phyloP scores from a whole-genome alignment of 2,797 vertebrate species.

The Huso huso region DNA sequence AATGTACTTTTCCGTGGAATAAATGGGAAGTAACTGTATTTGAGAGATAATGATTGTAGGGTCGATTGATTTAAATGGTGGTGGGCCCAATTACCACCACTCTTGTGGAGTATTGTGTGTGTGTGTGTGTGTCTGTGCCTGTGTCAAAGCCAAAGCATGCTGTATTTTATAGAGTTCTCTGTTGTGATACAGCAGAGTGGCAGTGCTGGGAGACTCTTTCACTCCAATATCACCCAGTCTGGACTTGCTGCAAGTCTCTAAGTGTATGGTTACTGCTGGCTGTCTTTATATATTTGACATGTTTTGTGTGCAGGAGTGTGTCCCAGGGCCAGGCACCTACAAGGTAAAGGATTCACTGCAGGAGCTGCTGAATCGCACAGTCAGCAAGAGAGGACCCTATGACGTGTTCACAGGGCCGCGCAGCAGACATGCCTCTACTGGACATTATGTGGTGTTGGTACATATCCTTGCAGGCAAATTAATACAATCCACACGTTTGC shows the following conservation, averaged over 20 bases:
- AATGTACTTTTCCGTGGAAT: no score
- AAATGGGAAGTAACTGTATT: no score
- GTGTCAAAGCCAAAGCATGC: not conserved
- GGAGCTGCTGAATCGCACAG: slow-evolving; percentile 17
- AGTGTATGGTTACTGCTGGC: slow-evolving; percentile 1
- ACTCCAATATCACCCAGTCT: no score
- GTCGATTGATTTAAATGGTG: no score
- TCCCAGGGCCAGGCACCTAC: slow-evolving; percentile 53
- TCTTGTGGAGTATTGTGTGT: no score
- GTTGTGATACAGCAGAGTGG: not conserved
- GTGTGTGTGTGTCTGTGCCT: no score
- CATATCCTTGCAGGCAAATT: no score
- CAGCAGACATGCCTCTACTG: no score
- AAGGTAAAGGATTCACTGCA: slow-evolving; percentile 37
- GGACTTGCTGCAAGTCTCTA: not conserved
- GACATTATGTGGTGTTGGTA: no score
- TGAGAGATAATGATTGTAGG: no score
- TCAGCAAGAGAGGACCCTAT: slow-evolving; percentile 35
- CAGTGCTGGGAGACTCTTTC: not conserved
- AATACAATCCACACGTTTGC: no score
- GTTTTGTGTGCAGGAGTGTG: slow-evolving; percentile 39
- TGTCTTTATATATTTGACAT: not conserved
- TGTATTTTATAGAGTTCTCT: not conserved
- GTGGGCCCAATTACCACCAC: no score
- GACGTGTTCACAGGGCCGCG: slow-evolving; percentile 2